Evolutionary conservation across 2,797 vertebrate genomes (phyloP).

Genomic region (Acanthurus leucopareius): DNA sequence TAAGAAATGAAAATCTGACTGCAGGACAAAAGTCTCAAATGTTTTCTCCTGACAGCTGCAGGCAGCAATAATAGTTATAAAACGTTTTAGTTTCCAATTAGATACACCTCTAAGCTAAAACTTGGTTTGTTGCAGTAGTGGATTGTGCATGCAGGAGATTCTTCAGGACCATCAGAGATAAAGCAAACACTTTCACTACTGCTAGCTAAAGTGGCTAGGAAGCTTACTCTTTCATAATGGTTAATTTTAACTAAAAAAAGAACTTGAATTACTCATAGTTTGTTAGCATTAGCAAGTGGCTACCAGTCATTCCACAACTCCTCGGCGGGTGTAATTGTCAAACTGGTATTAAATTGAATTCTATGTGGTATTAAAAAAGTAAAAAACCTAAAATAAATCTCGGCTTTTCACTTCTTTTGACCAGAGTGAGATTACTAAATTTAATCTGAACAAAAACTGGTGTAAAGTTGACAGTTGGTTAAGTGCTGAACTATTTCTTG

Average conservation of each 20-base stretch:
- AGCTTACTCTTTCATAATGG: not conserved
- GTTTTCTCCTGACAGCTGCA: no score
- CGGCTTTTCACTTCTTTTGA: not conserved
- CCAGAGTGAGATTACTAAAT: not conserved
- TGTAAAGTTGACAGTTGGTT: not conserved
- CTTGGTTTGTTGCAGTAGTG: not conserved
- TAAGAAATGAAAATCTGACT: conserved; percentile 61
- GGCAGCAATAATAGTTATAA: not conserved
- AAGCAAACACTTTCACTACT: not conserved
- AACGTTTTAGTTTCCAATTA: not conserved
- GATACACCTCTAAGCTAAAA: not conserved
- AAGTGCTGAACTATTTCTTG: not conserved
- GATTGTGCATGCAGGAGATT: no score
- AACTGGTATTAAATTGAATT: no score
- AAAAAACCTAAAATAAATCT: not conserved
- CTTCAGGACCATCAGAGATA: not conserved
- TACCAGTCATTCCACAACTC: no score
- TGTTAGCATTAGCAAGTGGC: no score
- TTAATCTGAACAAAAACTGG: not conserved
- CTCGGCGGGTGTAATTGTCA: no score
- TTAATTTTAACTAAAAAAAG: no score
- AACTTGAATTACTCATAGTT: no score
- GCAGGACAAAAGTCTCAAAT: not conserved
- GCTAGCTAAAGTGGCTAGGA: not conserved
- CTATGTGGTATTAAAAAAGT: no score